These are phyloP conservation scores for Anneissia japonica DNA, from an alignment of 35 echinoderm and acorn worm genomes.

Conservation along the genomic window DNA sequence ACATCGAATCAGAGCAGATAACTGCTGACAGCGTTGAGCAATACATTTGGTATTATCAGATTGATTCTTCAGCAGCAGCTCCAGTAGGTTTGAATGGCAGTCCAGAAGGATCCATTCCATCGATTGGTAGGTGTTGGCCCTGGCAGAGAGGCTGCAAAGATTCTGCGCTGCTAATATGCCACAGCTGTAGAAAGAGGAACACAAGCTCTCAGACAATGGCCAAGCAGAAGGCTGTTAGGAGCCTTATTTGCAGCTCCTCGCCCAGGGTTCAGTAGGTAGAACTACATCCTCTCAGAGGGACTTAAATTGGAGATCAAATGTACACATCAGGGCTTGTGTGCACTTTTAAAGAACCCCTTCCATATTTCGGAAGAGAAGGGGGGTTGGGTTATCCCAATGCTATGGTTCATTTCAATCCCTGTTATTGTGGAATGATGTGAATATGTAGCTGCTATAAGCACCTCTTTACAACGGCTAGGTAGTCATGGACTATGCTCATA, in stretches of 20 bases:
- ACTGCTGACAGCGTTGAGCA: slow-evolving; percentile 65
- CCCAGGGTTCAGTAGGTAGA: no score
- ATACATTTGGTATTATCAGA: slow-evolving; percentile 59
- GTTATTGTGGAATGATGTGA: no score
- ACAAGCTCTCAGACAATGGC: background rate
- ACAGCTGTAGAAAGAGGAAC: slow-evolving; percentile 35
- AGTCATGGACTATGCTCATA: no score
- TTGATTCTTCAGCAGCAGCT: slow-evolving; percentile 62
- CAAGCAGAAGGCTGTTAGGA: background rate
- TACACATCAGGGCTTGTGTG: no score
- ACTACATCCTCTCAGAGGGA: background rate
- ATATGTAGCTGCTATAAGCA: no score
- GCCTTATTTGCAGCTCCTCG: no score
- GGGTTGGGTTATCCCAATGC: no score
- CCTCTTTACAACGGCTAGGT: no score
- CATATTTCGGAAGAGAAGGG: no score
- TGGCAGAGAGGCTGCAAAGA: slow-evolving; percentile 56
- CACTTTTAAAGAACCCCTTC: no score
- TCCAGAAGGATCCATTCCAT: slow-evolving; percentile 90
- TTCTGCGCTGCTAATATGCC: slow-evolving; percentile 73
- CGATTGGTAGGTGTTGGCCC: slow-evolving; percentile 85
- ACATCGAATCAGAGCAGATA: slow-evolving; percentile 59
- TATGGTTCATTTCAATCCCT: no score
- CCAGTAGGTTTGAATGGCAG: slow-evolving; percentile 69
- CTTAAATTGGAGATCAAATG: no score